These are phyloP conservation scores for Leucoma salicis DNA, from an alignment of 2,888 invertebrate genomes.

Conservation along the genomic window DNA sequence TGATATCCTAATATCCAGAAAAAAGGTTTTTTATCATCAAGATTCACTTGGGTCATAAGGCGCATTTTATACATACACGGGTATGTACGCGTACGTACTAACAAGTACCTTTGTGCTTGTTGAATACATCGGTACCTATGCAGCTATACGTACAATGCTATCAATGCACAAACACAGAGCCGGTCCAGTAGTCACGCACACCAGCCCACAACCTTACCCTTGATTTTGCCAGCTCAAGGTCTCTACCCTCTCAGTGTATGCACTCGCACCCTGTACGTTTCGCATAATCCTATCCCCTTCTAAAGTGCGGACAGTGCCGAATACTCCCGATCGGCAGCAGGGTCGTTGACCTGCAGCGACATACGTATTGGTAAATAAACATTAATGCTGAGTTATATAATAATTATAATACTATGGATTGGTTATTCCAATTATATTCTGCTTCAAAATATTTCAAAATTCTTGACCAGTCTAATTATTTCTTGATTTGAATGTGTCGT, in stretches of 20 bases:
- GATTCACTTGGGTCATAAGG: conserved; percentile 46
- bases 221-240: conserved; percentile 82
- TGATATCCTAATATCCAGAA: too few species aligned
- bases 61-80: conserved; percentile 32
- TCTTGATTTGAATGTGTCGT: too few species aligned
- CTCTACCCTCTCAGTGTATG: conserved; percentile 69
- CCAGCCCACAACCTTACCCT: conserved; percentile 69
- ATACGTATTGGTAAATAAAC: conserved; percentile 80
- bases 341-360: conserved; percentile 68
- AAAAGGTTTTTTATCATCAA: conserved; percentile 32
- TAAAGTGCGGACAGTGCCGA: conserved; percentile 69
- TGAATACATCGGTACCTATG: conserved; percentile 31
- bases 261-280: conserved; percentile 52
- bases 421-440: too few species aligned
- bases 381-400: conserved; percentile 64
- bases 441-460: too few species aligned
- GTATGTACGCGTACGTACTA: conserved; percentile 22
- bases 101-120: conserved; percentile 37
- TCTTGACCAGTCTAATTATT: too few species aligned
- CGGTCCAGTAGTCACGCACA: conserved; percentile 58
- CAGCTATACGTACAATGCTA: conserved; percentile 21
- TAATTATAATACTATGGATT: too few species aligned
- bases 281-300: conserved; percentile 63
- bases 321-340: conserved; percentile 66
- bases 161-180: conserved; percentile 50